A percentile compares a stretch with the other conserved stretches of the same genome.
These are phyloP conservation scores for Luperina nickerlii DNA, from an alignment of 2,888 invertebrate species.

Conservation along the genomic window DNA sequence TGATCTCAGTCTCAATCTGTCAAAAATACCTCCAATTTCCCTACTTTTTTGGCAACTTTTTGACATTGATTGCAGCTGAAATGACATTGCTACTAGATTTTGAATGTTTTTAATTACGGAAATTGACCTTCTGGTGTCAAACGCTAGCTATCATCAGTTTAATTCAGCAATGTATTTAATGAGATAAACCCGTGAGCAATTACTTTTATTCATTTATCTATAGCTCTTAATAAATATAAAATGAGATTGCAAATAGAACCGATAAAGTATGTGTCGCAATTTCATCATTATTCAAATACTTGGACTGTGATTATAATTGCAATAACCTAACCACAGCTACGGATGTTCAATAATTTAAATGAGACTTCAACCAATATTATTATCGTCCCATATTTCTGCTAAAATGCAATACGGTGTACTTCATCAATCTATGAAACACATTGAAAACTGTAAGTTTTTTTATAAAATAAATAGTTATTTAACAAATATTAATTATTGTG, in stretches of 20 bases:
- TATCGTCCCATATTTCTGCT: background rate
- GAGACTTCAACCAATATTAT: background rate
- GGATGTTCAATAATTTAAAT: constrained; percentile 12
- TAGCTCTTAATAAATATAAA: background rate
- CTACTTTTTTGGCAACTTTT: too few relatives aligned
- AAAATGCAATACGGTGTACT: background rate
- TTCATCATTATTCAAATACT: constrained; percentile 17
- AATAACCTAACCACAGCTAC: constrained; percentile 1
- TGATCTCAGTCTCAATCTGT: too few relatives aligned
- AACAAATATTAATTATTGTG: background rate
- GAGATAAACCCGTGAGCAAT: background rate
- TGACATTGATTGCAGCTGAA: too few relatives aligned
- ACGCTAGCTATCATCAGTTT: background rate
- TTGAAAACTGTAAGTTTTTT: background rate
- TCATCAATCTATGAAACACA: background rate
- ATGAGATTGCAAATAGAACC: constrained; percentile 18
- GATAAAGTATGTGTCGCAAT: background rate
- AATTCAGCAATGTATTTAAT: background rate
- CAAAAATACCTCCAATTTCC: too few relatives aligned
- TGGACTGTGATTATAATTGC: background rate
- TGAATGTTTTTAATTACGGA: too few relatives aligned
- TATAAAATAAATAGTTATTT: background rate
- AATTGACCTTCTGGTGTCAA: background rate
- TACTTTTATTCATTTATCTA: background rate
- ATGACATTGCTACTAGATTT: too few relatives aligned